A percentile compares a stretch with the other conserved stretches of the same genome.
These are phyloP conservation scores for Argentina silus DNA, from an alignment of 2,797 vertebrate species.

Conservation along the genomic window DNA sequence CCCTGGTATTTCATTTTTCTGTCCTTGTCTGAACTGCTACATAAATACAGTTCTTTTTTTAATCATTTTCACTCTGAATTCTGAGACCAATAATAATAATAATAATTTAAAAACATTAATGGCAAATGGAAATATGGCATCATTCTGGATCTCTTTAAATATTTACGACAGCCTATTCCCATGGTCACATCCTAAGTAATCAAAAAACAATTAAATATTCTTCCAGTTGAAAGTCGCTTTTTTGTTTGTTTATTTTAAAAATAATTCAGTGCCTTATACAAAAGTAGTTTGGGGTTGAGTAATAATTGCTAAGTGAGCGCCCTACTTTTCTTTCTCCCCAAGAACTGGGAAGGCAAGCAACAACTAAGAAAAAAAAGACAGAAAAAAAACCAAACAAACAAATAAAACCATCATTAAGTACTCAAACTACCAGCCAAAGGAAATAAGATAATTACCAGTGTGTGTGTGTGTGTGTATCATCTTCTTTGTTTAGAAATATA, in stretches of 20 bases:
- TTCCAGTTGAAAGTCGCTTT: constrained; percentile 78
- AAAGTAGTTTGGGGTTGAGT: constrained; percentile 72
- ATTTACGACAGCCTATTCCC: constrained; percentile 85
- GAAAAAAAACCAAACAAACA: constrained; percentile 62
- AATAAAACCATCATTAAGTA: constrained; percentile 73
- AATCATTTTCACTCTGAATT: constrained; percentile 66
- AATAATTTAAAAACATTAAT: constrained; percentile 77
- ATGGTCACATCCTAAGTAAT: constrained; percentile 81
- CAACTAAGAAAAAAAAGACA: constrained; percentile 60
- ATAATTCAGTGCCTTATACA: constrained; percentile 81
- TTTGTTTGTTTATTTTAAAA: constrained; percentile 83
- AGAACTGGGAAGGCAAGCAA: constrained; percentile 68
- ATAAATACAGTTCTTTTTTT: constrained; percentile 56
- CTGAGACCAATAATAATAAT: constrained; percentile 74
- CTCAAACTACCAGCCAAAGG: constrained; percentile 69
- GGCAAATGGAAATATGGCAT: constrained; percentile 80
- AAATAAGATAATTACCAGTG: constrained; percentile 73
- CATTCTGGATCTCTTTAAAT: constrained; percentile 83
- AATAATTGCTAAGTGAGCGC: constrained; percentile 79
- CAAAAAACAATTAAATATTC: constrained; percentile 89
- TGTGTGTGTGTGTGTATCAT: constrained; percentile 60
- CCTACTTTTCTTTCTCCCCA: constrained; percentile 76
- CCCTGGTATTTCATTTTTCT: constrained; percentile 41
- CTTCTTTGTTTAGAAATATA: constrained; percentile 14
- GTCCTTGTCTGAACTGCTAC: constrained; percentile 52